These are phyloP conservation scores for Prionailurus bengalensis DNA, from an alignment of 2,113 vertebrate genomes.

Conservation along the genomic window DNA sequence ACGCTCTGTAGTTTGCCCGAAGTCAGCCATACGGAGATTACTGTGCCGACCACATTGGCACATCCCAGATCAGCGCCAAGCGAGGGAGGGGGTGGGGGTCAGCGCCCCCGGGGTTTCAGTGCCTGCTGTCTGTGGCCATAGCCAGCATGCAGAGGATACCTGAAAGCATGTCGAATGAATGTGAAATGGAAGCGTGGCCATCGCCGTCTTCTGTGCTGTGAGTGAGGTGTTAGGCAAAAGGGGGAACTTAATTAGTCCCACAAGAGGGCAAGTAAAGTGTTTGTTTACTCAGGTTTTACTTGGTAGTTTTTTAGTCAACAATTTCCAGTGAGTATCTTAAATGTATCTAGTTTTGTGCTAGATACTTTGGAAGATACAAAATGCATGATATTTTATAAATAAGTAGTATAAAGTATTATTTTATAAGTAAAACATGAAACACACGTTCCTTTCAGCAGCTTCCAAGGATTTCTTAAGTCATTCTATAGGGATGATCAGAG, in stretches of 20 bases:
- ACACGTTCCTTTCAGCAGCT: background rate
- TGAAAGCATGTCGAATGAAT: background rate
- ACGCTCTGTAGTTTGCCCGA: background rate
- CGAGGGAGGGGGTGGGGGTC: rapidly evolving
- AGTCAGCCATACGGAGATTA: background rate
- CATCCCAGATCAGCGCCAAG: rapidly evolving
- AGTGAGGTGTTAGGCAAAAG: background rate
- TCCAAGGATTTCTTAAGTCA: background rate
- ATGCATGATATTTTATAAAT: background rate
- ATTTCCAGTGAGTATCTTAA: background rate
- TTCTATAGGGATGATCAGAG: background rate
- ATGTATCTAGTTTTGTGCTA: background rate
- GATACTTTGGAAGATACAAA: background rate
- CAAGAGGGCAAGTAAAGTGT: background rate
- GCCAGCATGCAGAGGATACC: rapidly evolving
- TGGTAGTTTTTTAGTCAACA: background rate
- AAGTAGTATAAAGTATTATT: background rate
- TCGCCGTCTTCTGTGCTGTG: background rate
- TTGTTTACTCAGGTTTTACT: background rate
- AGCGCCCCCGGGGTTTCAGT: rapidly evolving
- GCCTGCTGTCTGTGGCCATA: no score
- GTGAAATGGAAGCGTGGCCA: background rate
- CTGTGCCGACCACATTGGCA: background rate
- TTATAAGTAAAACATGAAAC: background rate
- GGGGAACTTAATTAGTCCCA: background rate